Evolutionary conservation across 53 echinoderm and acorn worm genomes (phyloP).

Genomic region (Arbacia lixula): DNA sequence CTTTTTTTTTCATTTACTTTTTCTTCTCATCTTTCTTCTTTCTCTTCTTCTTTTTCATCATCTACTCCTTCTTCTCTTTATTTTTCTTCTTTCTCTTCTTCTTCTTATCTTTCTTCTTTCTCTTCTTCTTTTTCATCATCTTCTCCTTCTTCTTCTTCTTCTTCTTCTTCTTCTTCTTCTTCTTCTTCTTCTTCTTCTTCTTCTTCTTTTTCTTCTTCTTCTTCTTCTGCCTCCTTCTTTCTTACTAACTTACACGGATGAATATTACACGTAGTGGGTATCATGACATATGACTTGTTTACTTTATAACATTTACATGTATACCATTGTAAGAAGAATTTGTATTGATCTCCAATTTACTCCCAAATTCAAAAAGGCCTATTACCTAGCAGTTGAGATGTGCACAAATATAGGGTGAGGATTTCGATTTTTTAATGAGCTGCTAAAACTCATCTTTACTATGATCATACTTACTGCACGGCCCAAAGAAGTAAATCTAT

Average conservation of each 20-base stretch:
- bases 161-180: not conserved
- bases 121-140: constrained; percentile 16
- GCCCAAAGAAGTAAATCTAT: too few relatives aligned
- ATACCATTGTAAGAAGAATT: too few relatives aligned
- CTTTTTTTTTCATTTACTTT: not conserved
- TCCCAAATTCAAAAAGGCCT: too few relatives aligned
- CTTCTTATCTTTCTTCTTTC: not conserved
- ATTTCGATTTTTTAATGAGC: too few relatives aligned
- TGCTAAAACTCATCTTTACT: too few relatives aligned
- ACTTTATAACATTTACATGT: too few relatives aligned
- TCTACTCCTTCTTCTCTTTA: not conserved
- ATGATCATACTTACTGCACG: too few relatives aligned
- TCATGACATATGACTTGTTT: too few relatives aligned
- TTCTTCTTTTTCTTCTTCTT: not conserved
- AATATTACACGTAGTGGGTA: too few relatives aligned
- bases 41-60: constrained; percentile 8
- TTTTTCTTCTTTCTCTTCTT: not conserved
- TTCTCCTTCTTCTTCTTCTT: not conserved
- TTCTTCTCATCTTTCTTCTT: not conserved
- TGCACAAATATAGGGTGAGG: too few relatives aligned
- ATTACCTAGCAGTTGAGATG: too few relatives aligned
- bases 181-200: not conserved
- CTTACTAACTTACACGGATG: not conserved
- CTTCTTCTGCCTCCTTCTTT: not conserved
- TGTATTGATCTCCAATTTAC: too few relatives aligned